phyloP scores from a whole-genome alignment of 2,888 invertebrate species.

The Urechis unicinctus region DNA sequence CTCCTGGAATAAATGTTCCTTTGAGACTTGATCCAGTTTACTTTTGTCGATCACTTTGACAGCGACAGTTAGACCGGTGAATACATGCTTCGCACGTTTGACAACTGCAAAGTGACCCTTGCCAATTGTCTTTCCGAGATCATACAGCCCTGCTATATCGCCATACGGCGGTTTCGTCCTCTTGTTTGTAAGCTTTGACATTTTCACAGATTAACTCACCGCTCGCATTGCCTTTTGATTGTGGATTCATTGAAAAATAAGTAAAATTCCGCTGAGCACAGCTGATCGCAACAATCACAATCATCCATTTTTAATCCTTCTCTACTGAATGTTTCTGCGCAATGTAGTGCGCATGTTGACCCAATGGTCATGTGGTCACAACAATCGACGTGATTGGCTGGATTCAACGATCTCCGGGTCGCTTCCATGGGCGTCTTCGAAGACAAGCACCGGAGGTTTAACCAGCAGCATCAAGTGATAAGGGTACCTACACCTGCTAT shows the following conservation, averaged over 20 bases:
- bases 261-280: too few species aligned
- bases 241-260: too few species aligned
- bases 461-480: too few species aligned
- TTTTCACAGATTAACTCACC: background rate
- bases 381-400: background rate
- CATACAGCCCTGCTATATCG: constrained; percentile 73
- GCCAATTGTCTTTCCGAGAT: constrained; percentile 93
- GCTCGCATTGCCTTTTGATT: too few species aligned
- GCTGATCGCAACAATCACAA: background rate
- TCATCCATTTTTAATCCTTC: background rate
- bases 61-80: constrained; percentile 96
- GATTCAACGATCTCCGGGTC: too few species aligned
- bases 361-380: background rate
- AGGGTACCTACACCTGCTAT: too few species aligned
- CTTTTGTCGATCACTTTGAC: constrained; percentile 97
- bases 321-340: background rate
- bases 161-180: background rate
- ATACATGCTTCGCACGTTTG: constrained; percentile 94
- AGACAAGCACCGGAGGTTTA: too few species aligned
- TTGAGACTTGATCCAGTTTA: constrained; percentile 91
- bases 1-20: constrained; percentile 75
- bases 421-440: too few species aligned
- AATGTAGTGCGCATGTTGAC: background rate
- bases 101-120: constrained; percentile 98
- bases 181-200: too few species aligned